A percentile compares a stretch with the other conserved stretches of the same genome.
phyloP scores from a whole-genome alignment of 2,888 invertebrate species.

The Stramonita haemastoma region DNA sequence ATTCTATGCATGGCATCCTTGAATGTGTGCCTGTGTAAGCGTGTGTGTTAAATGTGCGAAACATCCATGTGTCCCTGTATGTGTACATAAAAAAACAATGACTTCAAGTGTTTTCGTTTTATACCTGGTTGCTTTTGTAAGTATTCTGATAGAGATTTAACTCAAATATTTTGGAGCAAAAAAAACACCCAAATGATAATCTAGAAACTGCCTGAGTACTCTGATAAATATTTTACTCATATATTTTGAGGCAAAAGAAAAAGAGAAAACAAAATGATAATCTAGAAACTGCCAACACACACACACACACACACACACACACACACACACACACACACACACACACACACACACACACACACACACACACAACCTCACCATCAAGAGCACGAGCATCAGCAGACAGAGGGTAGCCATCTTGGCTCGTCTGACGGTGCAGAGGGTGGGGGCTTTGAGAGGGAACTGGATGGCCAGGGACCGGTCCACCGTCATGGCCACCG shows the following conservation, averaged over 20 bases:
- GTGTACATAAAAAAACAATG: no score
- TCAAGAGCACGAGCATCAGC: constrained; percentile 53
- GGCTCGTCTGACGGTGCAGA: constrained; percentile 60
- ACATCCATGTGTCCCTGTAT: no score
- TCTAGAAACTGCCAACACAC: no score
- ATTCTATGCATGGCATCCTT: no score
- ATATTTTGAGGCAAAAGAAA: no score
- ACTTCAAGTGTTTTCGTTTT: no score
- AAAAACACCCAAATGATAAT: neutral
- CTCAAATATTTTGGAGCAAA: neutral
- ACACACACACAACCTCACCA: neutral
- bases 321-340: neutral
- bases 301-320: neutral
- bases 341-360: neutral
- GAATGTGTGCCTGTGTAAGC: no score
- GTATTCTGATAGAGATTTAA: no score
- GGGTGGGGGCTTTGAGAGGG: constrained; percentile 58
- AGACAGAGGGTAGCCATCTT: constrained; percentile 54
- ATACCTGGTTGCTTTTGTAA: no score
- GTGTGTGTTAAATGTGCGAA: no score
- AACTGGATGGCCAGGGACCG: constrained; percentile 62
- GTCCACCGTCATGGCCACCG: constrained; percentile 66
- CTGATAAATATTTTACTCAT: no score
- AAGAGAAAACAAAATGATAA: no score
- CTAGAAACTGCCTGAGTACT: neutral